A percentile compares a stretch with the other conserved stretches of the same genome.
These are phyloP conservation scores for Brevimyrus niger DNA, from an alignment of 2,113 vertebrate species.

Conservation along the genomic window DNA sequence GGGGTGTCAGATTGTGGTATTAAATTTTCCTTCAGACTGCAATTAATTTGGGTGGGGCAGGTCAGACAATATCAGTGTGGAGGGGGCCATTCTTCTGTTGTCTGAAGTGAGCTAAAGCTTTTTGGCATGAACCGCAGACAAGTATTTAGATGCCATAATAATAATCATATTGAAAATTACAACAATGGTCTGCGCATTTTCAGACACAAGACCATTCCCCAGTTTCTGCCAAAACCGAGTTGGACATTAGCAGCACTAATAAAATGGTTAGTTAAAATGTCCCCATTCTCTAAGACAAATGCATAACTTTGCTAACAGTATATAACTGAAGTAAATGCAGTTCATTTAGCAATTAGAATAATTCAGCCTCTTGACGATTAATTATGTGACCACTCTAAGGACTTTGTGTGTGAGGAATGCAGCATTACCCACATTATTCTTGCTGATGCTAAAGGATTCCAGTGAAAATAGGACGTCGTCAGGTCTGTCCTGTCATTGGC, in stretches of 20 bases:
- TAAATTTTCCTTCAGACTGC: not conserved
- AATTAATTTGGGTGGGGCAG: not conserved
- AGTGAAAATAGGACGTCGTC: too few relatives aligned
- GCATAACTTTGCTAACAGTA: constrained; percentile 33
- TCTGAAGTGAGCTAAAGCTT: not conserved
- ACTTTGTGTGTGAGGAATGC: not conserved
- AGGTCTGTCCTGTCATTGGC: too few relatives aligned
- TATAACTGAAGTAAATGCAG: constrained; percentile 31
- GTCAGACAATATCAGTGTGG: not conserved
- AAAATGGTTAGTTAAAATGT: not conserved
- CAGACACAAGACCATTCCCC: not conserved
- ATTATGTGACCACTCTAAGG: constrained; percentile 31
- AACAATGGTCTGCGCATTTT: not conserved
- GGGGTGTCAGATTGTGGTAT: not conserved
- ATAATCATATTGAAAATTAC: not conserved
- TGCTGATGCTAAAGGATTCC: not conserved
- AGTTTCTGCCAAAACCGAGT: not conserved
- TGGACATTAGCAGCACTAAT: not conserved
- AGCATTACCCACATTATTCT: not conserved
- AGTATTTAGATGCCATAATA: not conserved
- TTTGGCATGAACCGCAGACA: not conserved
- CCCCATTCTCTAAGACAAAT: not conserved
- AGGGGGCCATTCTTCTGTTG: not conserved
- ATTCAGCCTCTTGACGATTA: constrained; percentile 37
- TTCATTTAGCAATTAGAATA: constrained; percentile 43